phyloP scores from a whole-genome alignment of 2,888 invertebrate genomes.

The Drosophila cracens region DNA sequence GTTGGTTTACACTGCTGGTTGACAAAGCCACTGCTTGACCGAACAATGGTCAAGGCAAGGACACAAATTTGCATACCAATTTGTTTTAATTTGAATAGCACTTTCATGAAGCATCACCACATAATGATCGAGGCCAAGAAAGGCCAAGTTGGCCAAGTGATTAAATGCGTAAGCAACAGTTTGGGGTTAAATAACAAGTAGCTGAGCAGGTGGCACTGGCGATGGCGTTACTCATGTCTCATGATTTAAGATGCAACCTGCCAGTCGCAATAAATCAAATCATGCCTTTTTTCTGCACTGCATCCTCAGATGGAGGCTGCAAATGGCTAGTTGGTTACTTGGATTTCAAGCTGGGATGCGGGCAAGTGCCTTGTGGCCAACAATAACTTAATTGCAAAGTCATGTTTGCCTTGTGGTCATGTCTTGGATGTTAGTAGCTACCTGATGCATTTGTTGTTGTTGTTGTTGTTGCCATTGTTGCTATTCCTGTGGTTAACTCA shows the following conservation, averaged over 20 bases:
- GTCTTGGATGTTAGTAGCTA: conserved; percentile 46
- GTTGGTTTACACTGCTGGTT: background rate
- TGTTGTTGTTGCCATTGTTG: conserved; percentile 15
- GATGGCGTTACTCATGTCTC: conserved; percentile 14
- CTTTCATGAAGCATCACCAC: conserved; percentile 42
- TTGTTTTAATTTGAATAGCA: conserved; percentile 63
- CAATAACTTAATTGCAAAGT: conserved; percentile 83
- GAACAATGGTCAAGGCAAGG: conserved; percentile 26
- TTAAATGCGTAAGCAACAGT: conserved; percentile 61
- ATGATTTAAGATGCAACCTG: conserved; percentile 70
- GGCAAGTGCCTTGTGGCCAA: conserved; percentile 52
- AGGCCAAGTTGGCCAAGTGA: conserved; percentile 26
- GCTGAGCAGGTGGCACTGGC: conserved; percentile 18
- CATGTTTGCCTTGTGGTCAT: conserved; percentile 74
- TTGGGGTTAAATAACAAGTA: conserved; percentile 58
- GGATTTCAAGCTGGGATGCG: conserved; percentile 30
- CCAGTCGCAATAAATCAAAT: conserved; percentile 72
- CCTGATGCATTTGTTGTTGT: conserved; percentile 57
- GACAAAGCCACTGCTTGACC: conserved; percentile 2
- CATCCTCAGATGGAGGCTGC: conserved; percentile 2
- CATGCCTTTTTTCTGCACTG: conserved; percentile 49
- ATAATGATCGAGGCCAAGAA: conserved; percentile 29
- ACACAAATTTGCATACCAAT: conserved; percentile 64
- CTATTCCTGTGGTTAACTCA: conserved; percentile 43
- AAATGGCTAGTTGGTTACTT: conserved; percentile 9